Percentiles rank a stretch among this genome's conserved stretches.
phyloP scores from a whole-genome alignment of 2,797 vertebrate species.

The Protonibea diacanthus region DNA sequence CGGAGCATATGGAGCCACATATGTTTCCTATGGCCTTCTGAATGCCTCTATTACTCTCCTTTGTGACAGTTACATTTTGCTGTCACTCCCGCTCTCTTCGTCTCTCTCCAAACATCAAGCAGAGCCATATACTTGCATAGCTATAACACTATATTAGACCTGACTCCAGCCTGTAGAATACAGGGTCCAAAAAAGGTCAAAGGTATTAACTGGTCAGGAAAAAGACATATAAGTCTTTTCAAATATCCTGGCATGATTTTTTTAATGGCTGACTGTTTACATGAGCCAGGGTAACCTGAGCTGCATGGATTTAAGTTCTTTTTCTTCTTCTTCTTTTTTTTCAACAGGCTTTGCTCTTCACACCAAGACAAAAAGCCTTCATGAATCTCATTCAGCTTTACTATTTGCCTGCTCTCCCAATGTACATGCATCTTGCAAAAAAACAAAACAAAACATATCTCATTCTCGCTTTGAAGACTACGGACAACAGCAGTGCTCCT shows the following conservation, averaged over 20 bases:
- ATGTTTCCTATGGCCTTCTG: conserved; percentile 85
- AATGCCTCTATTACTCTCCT: conserved; percentile 86
- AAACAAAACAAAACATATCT: conserved; percentile 34
- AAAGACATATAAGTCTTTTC: conserved; percentile 35
- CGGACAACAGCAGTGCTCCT: conserved; percentile 23
- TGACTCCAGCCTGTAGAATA: conserved; percentile 69
- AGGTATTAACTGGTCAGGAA: conserved; percentile 73
- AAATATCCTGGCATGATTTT: conserved; percentile 77
- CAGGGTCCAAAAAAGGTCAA: conserved; percentile 76
- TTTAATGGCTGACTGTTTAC: conserved; percentile 83
- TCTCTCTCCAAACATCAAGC: conserved; percentile 75
- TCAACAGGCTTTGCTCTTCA: conserved; percentile 76
- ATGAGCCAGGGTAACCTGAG: conserved; percentile 83
- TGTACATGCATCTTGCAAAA: conserved; percentile 51
- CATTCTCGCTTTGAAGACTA: conserved; percentile 25
- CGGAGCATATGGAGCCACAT: conserved; percentile 85
- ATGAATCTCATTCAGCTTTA: conserved; percentile 77
- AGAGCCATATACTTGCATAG: conserved; percentile 67
- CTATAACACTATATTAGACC: conserved; percentile 79
- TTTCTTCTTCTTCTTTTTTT: conserved; percentile 44
- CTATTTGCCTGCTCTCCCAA: conserved; percentile 46
- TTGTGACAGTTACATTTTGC: conserved; percentile 83
- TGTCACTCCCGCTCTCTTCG: conserved; percentile 72
- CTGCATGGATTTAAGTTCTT: conserved; percentile 73
- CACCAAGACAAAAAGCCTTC: conserved; percentile 75